Percentiles rank a stretch among this genome's conserved stretches.
Conservation (phyloP, 2,888 invertebrate genomes). For the Ceraclea dissimilis region DNA sequence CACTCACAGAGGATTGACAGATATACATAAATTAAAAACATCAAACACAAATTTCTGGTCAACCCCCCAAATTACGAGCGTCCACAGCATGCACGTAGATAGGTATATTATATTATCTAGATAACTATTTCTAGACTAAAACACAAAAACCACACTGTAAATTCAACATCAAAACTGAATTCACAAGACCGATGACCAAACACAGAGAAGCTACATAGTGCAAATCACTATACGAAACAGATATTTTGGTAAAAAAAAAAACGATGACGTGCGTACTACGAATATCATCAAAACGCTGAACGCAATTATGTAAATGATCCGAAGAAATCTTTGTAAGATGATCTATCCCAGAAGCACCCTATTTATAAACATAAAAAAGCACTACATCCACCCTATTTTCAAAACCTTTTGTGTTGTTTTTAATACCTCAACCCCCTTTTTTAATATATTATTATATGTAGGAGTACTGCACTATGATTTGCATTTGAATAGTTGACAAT, state of each 20-base stretch:
- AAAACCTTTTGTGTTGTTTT: not conserved
- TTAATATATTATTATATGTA: not conserved
- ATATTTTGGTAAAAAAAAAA: not conserved
- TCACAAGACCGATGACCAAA: too few species aligned
- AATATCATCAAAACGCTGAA: not conserved
- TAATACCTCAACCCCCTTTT: not conserved
- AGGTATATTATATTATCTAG: too few species aligned
- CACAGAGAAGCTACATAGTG: too few species aligned
- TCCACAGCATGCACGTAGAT: too few species aligned
- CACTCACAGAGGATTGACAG: too few species aligned
- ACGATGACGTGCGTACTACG: not conserved
- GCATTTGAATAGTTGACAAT: constrained; percentile 2
- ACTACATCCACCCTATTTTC: not conserved
- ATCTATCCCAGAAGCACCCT: not conserved
- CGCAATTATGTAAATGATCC: not conserved
- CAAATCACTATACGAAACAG: not conserved
- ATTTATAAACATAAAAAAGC: not conserved
- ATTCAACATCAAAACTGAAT: too few species aligned
- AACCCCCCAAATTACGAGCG: too few species aligned
- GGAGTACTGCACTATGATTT: not conserved
- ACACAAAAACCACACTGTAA: too few species aligned
- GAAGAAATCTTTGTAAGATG: not conserved
- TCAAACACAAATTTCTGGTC: too few species aligned
- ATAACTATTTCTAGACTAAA: too few species aligned
- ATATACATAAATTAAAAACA: too few species aligned